phyloP scores from a whole-genome alignment of 2,797 vertebrate species.

The Tinamus major region DNA sequence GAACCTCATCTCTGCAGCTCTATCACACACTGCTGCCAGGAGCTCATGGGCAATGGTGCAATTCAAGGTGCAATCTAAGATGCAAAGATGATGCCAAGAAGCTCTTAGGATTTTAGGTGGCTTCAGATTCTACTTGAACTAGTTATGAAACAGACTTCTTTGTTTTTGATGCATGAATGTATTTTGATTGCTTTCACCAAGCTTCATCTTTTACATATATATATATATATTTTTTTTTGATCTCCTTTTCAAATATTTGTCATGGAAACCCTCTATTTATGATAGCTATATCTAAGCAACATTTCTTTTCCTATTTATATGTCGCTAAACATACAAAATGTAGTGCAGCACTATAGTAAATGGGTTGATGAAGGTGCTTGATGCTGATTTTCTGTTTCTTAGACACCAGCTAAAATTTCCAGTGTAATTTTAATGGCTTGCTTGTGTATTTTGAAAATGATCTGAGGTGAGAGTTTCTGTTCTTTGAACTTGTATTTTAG shows the following conservation, averaged over 20 bases:
- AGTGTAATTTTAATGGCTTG: not conserved
- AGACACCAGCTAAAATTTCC: not conserved
- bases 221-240: not conserved
- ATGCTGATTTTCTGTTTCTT: not conserved
- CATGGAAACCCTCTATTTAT: not conserved
- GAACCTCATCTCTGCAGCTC: not conserved
- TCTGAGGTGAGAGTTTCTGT: not conserved
- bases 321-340: not conserved
- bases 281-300: not conserved
- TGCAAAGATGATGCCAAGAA: not conserved
- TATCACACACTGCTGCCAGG: accelerated
- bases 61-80: not conserved
- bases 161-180: not conserved
- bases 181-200: not conserved
- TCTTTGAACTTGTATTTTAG: not conserved
- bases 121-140: not conserved
- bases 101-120: not conserved
- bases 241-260: not conserved
- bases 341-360: not conserved
- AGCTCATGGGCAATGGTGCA: not conserved
- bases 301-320: not conserved
- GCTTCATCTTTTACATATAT: accelerated
- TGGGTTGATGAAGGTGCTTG: not conserved
- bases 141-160: not conserved
- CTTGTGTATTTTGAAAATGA: not conserved